Conservation (phyloP, 1,140 invertebrate genomes). For the Diachasma alloeum region DNA sequence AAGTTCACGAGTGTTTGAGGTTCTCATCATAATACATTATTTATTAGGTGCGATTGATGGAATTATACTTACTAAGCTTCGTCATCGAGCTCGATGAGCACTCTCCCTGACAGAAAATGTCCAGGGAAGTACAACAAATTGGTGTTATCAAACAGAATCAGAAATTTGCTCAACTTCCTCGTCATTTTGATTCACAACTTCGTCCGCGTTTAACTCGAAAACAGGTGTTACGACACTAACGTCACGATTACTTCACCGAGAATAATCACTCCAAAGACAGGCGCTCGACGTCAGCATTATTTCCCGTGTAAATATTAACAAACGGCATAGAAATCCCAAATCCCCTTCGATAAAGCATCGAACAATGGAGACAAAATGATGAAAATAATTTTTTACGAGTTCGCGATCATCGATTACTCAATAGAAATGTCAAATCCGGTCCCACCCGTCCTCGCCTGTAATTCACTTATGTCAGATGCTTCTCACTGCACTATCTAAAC, state of each 20-base stretch:
- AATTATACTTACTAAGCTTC: conserved; percentile 76
- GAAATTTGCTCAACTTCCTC: conserved; percentile 89
- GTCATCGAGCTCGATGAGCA: conserved; percentile 91
- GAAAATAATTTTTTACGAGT: background rate
- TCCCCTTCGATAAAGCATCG: background rate
- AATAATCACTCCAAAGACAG: background rate
- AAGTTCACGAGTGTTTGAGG: background rate
- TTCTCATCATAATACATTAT: background rate
- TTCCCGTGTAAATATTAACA: background rate
- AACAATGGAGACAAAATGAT: background rate
- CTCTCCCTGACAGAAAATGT: conserved; percentile 89
- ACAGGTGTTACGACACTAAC: conserved; percentile 30
- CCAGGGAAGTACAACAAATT: conserved; percentile 92
- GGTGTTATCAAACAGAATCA: conserved; percentile 93
- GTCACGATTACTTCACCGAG: conserved; percentile 31
- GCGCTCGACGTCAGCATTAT: background rate
- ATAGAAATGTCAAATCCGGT: background rate
- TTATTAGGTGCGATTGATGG: background rate
- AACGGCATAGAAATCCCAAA: background rate
- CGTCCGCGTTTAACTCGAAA: background rate
- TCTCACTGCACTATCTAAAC: background rate
- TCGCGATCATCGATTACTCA: background rate
- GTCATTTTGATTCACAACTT: conserved; percentile 71
- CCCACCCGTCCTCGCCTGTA: background rate
- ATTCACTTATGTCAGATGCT: background rate